These are phyloP conservation scores for Brachionus koreanus DNA, from an alignment of 1,140 invertebrate genomes.

Conservation along the genomic window DNA sequence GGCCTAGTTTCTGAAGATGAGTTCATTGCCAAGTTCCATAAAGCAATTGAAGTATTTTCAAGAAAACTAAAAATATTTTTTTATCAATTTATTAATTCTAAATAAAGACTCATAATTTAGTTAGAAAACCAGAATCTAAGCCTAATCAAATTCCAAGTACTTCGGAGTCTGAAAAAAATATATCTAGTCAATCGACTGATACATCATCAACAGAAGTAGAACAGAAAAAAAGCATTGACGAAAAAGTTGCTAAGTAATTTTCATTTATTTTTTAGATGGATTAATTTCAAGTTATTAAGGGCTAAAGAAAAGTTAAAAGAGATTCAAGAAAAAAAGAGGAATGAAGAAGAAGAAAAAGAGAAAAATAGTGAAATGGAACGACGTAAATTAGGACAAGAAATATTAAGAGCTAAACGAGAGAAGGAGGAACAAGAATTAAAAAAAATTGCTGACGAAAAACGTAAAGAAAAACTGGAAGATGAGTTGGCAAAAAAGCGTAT, in stretches of 20 bases:
- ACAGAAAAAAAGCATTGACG: slow-evolving; percentile 2
- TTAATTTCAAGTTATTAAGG: not conserved
- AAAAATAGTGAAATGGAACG: slow-evolving; percentile 68
- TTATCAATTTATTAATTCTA: not conserved
- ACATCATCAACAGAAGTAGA: not conserved
- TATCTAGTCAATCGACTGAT: not conserved
- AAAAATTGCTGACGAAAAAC: slow-evolving; percentile 64
- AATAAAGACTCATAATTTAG: slow-evolving; percentile 21
- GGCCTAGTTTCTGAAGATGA: not conserved
- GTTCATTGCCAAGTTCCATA: not conserved
- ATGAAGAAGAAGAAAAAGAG: slow-evolving; percentile 57
- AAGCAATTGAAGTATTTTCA: slow-evolving; percentile 11
- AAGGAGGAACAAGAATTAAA: slow-evolving; percentile 72
- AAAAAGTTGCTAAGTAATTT: slow-evolving; percentile 19
- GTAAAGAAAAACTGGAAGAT: slow-evolving; percentile 69
- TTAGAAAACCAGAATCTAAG: not conserved
- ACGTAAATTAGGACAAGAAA: slow-evolving; percentile 67
- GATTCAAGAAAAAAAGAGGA: slow-evolving; percentile 33
- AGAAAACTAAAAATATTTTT: not conserved
- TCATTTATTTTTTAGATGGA: not conserved
- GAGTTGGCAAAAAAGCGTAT: slow-evolving; percentile 67
- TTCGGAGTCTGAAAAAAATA: not conserved
- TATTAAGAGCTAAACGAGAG: slow-evolving; percentile 67
- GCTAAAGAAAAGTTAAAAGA: slow-evolving; percentile 31
- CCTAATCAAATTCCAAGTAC: not conserved